Conservation (phyloP, 2,888 invertebrate species). For the Microplitis deprimator region DNA sequence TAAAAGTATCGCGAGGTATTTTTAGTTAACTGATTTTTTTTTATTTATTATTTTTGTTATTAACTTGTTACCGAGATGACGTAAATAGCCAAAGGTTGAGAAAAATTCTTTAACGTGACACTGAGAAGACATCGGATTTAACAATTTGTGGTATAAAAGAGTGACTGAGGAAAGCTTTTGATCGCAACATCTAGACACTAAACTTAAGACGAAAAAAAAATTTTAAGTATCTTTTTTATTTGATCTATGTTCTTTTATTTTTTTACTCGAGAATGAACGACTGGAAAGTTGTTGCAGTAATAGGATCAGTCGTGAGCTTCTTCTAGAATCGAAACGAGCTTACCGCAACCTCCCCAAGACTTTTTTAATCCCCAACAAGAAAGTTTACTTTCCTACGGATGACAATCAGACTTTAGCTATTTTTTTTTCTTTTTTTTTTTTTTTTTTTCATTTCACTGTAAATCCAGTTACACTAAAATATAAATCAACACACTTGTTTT, state of each 20-base stretch:
- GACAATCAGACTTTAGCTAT: slow-evolving; percentile 27
- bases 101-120: background rate
- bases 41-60: background rate
- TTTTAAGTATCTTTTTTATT: slow-evolving; percentile 20
- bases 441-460: background rate
- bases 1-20: background rate
- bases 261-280: slow-evolving; percentile 26
- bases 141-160: background rate
- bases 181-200: background rate
- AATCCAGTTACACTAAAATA: background rate
- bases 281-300: slow-evolving; percentile 57
- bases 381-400: slow-evolving; percentile 48
- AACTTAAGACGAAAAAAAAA: slow-evolving; percentile 4
- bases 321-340: slow-evolving; percentile 53
- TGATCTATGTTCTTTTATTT: slow-evolving; percentile 25
- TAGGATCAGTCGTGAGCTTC: slow-evolving; percentile 55
- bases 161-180: slow-evolving; percentile 7
- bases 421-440: slow-evolving; percentile 21
- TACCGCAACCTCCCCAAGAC: slow-evolving; percentile 51
- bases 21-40: background rate
- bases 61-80: background rate
- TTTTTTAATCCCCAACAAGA: slow-evolving; percentile 53
- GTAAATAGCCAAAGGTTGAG: background rate
- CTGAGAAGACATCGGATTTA: background rate
- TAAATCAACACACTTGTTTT: background rate